These are phyloP conservation scores for Perithous albicinctus DNA, from an alignment of 2,888 invertebrate species.

Conservation along the genomic window DNA sequence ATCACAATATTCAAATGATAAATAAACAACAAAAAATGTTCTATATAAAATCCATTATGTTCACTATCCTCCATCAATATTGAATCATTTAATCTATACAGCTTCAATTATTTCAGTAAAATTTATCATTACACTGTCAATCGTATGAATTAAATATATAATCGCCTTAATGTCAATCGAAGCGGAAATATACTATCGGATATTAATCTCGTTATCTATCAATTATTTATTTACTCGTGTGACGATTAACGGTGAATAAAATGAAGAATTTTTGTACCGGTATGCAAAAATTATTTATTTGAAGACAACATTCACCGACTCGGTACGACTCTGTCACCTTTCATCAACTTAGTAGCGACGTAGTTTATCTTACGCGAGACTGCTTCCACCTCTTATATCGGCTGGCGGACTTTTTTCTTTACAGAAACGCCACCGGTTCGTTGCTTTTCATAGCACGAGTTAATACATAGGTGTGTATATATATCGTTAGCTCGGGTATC, in stretches of 20 bases:
- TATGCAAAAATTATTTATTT: not conserved
- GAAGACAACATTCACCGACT: slow-evolving; percentile 19
- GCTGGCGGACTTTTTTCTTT: slow-evolving; percentile 39
- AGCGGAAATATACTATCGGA: not conserved
- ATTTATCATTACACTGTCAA: not conserved
- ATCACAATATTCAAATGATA: no score
- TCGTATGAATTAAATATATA: not conserved
- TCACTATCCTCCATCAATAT: no score
- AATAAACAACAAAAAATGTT: no score
- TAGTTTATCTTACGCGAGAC: slow-evolving; percentile 16
- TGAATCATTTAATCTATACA: not conserved
- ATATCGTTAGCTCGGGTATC: not conserved
- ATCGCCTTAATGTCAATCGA: slow-evolving; percentile 4
- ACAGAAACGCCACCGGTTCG: slow-evolving; percentile 17
- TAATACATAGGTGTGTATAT: slow-evolving; percentile 1
- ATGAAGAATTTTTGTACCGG: not conserved
- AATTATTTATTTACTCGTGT: not conserved
- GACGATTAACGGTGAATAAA: not conserved
- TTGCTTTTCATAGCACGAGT: slow-evolving; percentile 31
- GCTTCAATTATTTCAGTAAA: not conserved
- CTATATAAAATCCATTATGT: no score
- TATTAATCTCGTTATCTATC: not conserved
- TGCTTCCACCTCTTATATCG: slow-evolving; percentile 28
- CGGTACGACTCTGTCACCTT: slow-evolving; percentile 16
- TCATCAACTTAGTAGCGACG: slow-evolving; percentile 23